Base-by-base conservation (phyloP, 2,113 vertebrate species). In the Zosterops japonicus region DNA sequence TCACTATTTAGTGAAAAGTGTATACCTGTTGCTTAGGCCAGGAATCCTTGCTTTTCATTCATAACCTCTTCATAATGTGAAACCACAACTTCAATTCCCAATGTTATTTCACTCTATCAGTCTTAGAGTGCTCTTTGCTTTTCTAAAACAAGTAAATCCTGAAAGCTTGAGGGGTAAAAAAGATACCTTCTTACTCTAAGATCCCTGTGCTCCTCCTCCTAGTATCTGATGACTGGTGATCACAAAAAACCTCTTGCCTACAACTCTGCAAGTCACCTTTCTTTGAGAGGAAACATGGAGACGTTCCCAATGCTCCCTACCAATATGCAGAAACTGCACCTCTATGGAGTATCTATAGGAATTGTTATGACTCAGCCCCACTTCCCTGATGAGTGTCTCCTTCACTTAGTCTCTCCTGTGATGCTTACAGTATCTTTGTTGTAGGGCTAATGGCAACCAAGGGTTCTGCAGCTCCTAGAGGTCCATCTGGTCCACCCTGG, bases 321-420 rank as follows among this genome's bases (percentile, higher is more conserved):
- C 17, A 33, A 20, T 18, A 21, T 42, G 35, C 18, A 74, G 9
- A 13, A 47, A 28, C 10, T 24, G 16, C 44, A 44, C 5, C 8
- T 87, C 69, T 60, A 16, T 64, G 61, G 31, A 57, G 4, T 41
- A 22, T 36, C 60, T 44, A 0, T 5, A 52, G 46, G 17, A 52
- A 56, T 67, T 23, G n/a, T 31, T 27, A 8, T 2, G 21, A 39
- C 41, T 70, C 13, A 19, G 17, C 4, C 10, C 3, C 11, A 33
- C 6, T 29, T 56, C 9, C 5, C 3, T 0, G 1, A 19, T 12
- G 24, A 21, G 1, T 42, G 15, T 49, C 1, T 56, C 10, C 29
- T 75, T 44, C 16, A 7, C 22, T 59, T 36, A 23, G 7, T 59
- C 6, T 65, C 35, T 89, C 25, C 27, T 56, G 39, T 36, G 76